Base-by-base conservation (phyloP, 2,113 vertebrate genomes). In the Peucedramus taeniatus region DNA sequence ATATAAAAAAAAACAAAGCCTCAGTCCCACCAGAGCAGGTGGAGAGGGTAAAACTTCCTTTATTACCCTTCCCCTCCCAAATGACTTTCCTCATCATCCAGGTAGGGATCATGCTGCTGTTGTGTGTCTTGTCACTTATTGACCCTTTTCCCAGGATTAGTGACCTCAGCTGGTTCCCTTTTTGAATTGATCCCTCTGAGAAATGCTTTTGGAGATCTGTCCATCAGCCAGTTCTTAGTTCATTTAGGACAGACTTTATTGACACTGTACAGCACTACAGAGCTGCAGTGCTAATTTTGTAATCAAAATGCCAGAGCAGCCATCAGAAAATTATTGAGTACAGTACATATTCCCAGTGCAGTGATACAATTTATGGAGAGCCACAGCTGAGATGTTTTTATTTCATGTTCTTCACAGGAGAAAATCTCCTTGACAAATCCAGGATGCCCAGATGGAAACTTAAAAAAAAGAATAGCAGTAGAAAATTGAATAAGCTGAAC, bases 341-440 rank as follows among this genome's bases (percentile, higher is more conserved):
- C 24, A 31, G 71, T 66, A 35, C 24, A 7, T 87, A 57, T 89
- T 65, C 88, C 83, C 80, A 51, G 83, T 51, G 89, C 86, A 90
- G 54, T 74, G 80, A 75, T 83, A 92, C 39, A 14, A 78, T 93
- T 94, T 94, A 87, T 89, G 76, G 74, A 83, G 89, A 90, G 64
- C 76, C 87, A 81, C 77, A 95, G 80, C 87, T 75, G 91, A 96
- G 89, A 79, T 92, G 74, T 37, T 96, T 92, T 96, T 92, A 92
- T 96, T 94, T 95, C 93, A 56, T 92, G 68, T 85, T 96, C 91
- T 94, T 94, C 89, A 81, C 77, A 75, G 65, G 83, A 94, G 94
- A 93, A 95, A 95, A 90, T 96, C 90, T 97, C 91, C 92, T 92
- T 96, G 94, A 82, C 72, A 94, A 91, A 91, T 96, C 83, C 86